Percentiles rank a stretch among this genome's conserved stretches.
phyloP scores from a whole-genome alignment of 2,113 vertebrate species.

The Rana temporaria region DNA sequence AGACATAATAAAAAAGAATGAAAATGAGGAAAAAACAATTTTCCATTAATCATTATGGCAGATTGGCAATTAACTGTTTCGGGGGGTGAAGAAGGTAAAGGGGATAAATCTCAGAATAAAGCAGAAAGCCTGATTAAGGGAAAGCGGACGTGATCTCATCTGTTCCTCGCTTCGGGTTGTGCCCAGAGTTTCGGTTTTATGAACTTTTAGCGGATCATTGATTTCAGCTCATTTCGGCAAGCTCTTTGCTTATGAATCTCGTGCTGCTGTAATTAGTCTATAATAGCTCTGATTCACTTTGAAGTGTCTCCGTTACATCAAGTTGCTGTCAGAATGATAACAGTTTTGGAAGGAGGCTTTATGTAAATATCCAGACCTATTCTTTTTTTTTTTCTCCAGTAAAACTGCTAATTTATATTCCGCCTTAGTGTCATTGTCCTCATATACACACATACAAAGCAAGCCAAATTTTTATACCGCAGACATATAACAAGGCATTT shows the following conservation, averaged over 20 bases:
- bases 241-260: slow-evolving; percentile 40
- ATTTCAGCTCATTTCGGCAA: slow-evolving; percentile 38
- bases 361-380: slow-evolving; percentile 24
- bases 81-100: too few species aligned
- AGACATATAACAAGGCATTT: neutral
- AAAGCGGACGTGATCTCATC: too few species aligned
- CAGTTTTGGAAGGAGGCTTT: slow-evolving; percentile 25
- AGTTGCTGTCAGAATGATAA: slow-evolving; percentile 49
- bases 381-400: slow-evolving; percentile 14
- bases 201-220: slow-evolving; percentile 32
- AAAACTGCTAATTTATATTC: slow-evolving; percentile 31
- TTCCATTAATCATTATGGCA: too few species aligned
- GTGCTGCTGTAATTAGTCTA: slow-evolving; percentile 25
- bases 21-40: too few species aligned
- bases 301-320: slow-evolving; percentile 38
- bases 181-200: slow-evolving; percentile 16
- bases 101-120: too few species aligned
- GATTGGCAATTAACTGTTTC: too few species aligned
- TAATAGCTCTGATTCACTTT: slow-evolving; percentile 44
- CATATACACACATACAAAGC: neutral
- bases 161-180: neutral
- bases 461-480: neutral
- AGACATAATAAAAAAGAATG: too few species aligned
- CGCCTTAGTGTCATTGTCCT: neutral
- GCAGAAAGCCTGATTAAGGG: too few species aligned